Percentiles rank a stretch among this genome's conserved stretches.
These are phyloP conservation scores for Ypsolopha scabrella DNA, from an alignment of 2,888 invertebrate species.

Conservation along the genomic window DNA sequence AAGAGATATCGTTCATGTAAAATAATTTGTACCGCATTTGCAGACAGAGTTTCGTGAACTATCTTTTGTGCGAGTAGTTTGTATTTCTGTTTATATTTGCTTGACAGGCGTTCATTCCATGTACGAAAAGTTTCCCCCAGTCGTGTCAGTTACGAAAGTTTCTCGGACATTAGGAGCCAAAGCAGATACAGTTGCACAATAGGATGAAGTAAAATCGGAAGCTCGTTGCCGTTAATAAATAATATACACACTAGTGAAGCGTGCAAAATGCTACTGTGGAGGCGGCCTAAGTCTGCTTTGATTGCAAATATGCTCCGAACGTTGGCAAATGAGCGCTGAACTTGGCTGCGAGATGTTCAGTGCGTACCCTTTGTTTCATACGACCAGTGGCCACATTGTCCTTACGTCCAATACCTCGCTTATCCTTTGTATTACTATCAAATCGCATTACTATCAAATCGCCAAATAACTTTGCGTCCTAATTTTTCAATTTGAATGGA, in stretches of 20 bases:
- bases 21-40: background rate
- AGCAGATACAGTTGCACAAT: conserved; percentile 59
- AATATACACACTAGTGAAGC: conserved; percentile 52
- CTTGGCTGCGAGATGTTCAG: background rate
- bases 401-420: background rate
- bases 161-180: conserved; percentile 57
- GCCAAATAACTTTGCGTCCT: conserved; percentile 1
- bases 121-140: conserved; percentile 62
- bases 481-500: conserved; percentile 4
- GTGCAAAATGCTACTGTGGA: conserved; percentile 46
- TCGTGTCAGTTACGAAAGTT: conserved; percentile 59
- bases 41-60: conserved; percentile 15
- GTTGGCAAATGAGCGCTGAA: background rate
- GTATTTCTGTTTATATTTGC: conserved; percentile 52
- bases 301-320: conserved; percentile 29
- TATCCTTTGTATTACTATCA: conserved; percentile 36
- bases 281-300: conserved; percentile 58
- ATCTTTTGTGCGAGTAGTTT: conserved; percentile 32
- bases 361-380: background rate
- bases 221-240: conserved; percentile 69
- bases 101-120: conserved; percentile 66
- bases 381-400: conserved; percentile 14
- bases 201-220: conserved; percentile 68
- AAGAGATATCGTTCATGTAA: background rate
- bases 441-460: conserved; percentile 33